Evolutionary conservation across 2,888 invertebrate genomes (phyloP).

Genomic region (Yponomeuta evonymella): DNA sequence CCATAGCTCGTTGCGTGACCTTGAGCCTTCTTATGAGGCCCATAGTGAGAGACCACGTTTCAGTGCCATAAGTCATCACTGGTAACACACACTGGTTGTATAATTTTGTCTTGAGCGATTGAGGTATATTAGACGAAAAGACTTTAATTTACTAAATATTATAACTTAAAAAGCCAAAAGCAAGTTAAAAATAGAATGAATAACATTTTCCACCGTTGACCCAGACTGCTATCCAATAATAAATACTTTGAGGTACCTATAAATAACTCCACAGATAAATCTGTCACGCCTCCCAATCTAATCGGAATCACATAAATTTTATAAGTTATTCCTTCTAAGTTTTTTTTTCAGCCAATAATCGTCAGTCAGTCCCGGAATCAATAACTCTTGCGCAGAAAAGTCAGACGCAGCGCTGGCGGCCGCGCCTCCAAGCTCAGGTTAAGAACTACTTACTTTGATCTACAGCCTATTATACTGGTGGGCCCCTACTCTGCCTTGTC

Average conservation of each 20-base stretch:
- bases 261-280: neutral
- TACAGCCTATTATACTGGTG: constrained; percentile 17
- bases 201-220: too few species aligned
- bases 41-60: too few species aligned
- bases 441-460: constrained; percentile 20
- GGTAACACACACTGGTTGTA: too few species aligned
- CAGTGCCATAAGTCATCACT: too few species aligned
- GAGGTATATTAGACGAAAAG: too few species aligned
- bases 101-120: too few species aligned
- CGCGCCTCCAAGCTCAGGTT: constrained; percentile 18
- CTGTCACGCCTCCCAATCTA: constrained; percentile 11
- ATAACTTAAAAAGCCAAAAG: too few species aligned
- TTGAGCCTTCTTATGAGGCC: too few species aligned
- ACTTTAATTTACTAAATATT: too few species aligned
- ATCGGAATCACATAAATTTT: neutral
- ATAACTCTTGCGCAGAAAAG: constrained; percentile 12
- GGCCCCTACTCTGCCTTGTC: neutral
- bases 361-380: constrained; percentile 11
- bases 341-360: neutral
- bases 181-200: too few species aligned
- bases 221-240: too few species aligned
- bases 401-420: constrained; percentile 7
- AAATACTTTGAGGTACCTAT: neutral
- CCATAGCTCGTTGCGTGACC: too few species aligned
- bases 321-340: neutral